These are phyloP conservation scores for Macrostomum cliftonense DNA, from an alignment of 2,888 invertebrate genomes.

Conservation along the genomic window DNA sequence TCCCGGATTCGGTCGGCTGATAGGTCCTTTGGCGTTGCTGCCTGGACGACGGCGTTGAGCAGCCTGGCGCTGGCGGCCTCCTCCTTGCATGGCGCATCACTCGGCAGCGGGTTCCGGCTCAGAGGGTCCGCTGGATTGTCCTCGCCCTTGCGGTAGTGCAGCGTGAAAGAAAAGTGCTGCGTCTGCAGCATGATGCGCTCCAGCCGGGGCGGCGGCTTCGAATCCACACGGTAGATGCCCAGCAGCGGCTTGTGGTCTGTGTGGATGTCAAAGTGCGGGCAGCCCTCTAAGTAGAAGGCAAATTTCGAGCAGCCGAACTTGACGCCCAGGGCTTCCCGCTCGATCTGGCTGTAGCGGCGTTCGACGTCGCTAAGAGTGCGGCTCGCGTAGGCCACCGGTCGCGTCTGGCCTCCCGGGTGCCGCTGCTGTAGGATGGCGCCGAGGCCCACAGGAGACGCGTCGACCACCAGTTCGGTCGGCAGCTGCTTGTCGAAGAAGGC, in stretches of 20 bases:
- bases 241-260: neutral
- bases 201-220: no score
- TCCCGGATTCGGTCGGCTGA: no score
- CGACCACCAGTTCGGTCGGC: slow-evolving; percentile 12
- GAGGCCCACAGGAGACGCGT: slow-evolving; percentile 16
- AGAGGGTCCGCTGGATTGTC: no score
- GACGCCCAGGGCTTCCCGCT: slow-evolving; percentile 11
- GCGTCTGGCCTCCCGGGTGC: slow-evolving; percentile 4
- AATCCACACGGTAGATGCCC: no score
- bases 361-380: slow-evolving; percentile 12
- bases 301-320: slow-evolving; percentile 1
- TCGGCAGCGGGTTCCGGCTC: no score
- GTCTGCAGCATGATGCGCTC: no score
- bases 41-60: no score
- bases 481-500: slow-evolving; percentile 14
- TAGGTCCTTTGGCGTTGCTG: no score
- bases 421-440: slow-evolving; percentile 16
- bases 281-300: neutral
- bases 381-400: slow-evolving; percentile 13
- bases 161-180: no score
- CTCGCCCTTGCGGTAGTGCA: no score
- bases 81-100: no score
- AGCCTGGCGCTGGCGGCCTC: no score
- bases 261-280: neutral
- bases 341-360: slow-evolving; percentile 8